Percentiles rank a stretch among this genome's conserved stretches.
These are phyloP conservation scores for Rhynchonema sp. DNA, from an alignment of 2,888 invertebrate genomes.

Conservation along the genomic window DNA sequence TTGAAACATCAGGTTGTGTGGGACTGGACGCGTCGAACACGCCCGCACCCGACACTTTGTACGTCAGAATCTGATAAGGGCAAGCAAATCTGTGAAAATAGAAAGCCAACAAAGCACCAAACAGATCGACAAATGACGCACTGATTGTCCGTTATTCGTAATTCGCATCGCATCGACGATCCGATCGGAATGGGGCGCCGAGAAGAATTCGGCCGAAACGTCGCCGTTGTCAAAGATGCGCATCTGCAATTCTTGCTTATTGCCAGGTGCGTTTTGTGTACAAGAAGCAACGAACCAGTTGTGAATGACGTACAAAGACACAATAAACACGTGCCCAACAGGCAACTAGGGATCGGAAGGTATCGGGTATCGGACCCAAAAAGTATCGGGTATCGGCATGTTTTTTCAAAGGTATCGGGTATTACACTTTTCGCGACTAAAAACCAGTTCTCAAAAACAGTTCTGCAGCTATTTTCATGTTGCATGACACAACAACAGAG, in stretches of 20 bases:
- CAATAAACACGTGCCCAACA: too few species aligned
- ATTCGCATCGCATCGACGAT: not conserved
- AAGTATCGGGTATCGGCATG: too few species aligned
- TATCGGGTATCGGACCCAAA: too few species aligned
- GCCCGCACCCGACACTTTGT: not conserved
- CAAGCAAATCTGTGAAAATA: not conserved
- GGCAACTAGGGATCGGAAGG: too few species aligned
- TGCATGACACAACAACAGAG: too few species aligned
- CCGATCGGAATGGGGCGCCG: not conserved
- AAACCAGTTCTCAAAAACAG: too few species aligned
- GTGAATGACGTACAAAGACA: too few species aligned
- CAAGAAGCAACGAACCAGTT: too few species aligned
- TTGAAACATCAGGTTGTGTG: not conserved
- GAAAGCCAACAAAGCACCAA: not conserved
- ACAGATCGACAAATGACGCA: not conserved
- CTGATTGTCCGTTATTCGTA: not conserved
- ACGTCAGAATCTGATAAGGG: not conserved
- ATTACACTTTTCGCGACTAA: too few species aligned
- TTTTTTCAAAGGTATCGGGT: too few species aligned
- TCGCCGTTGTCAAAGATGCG: not conserved
- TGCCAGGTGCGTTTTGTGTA: too few species aligned
- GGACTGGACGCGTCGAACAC: not conserved
- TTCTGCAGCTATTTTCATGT: too few species aligned
- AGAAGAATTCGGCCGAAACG: not conserved
- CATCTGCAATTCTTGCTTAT: not conserved